Evolutionary conservation across 1,140 invertebrate species (phyloP).

Genomic region (Atta cephalotes): DNA sequence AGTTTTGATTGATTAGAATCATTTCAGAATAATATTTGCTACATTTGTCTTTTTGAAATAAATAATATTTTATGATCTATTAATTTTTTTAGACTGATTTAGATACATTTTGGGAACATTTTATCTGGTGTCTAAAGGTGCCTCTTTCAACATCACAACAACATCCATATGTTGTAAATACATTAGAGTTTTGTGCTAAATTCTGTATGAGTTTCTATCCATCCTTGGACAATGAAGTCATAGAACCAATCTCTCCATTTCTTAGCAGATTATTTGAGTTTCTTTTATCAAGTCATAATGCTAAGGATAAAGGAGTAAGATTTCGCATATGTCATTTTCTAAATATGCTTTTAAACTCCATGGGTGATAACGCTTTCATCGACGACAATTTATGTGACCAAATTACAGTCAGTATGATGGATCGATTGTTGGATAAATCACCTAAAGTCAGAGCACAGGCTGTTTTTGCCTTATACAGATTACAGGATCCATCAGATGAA

Average conservation of each 20-base stretch:
- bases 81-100: conserved; percentile 76
- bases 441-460: conserved; percentile 92
- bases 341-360: conserved; percentile 90
- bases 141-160: conserved; percentile 78
- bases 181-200: conserved; percentile 87
- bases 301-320: conserved; percentile 88
- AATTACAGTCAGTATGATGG: conserved; percentile 90
- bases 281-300: conserved; percentile 85
- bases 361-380: conserved; percentile 92
- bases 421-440: conserved; percentile 90
- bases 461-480: conserved; percentile 91
- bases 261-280: conserved; percentile 79
- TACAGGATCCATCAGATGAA: conserved; percentile 92
- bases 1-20: background rate
- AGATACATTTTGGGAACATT: conserved; percentile 74
- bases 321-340: conserved; percentile 92
- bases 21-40: background rate
- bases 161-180: conserved; percentile 85
- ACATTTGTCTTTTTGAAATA: background rate
- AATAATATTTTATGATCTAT: background rate
- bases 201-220: conserved; percentile 84
- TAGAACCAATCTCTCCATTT: conserved; percentile 78
- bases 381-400: conserved; percentile 92
- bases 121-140: conserved; percentile 76
- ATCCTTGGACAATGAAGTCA: conserved; percentile 65